A percentile compares a stretch with the other conserved stretches of the same genome.
These are phyloP conservation scores for Drosophila fuyamai DNA, from an alignment of 1,140 invertebrate genomes.

Conservation along the genomic window DNA sequence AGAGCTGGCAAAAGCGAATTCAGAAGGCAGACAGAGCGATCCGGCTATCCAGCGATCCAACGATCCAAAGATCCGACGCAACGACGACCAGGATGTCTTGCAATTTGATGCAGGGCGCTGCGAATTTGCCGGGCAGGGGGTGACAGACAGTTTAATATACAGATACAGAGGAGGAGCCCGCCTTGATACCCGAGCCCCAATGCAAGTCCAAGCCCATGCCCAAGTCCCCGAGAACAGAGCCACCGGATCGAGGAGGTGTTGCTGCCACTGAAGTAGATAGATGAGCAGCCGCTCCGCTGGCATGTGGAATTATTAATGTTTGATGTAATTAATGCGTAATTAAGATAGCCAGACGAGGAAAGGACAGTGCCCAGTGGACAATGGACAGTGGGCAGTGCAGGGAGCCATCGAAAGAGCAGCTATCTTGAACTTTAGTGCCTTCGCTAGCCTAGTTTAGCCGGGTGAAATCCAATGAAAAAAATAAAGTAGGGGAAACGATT, in stretches of 20 bases:
- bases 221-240: constrained; percentile 3
- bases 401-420: background rate
- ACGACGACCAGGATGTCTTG: constrained; percentile 45
- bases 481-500: constrained; percentile 30
- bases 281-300: constrained; percentile 53
- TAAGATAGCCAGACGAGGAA: constrained; percentile 66
- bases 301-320: constrained; percentile 75
- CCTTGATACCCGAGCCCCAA: constrained; percentile 23
- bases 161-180: constrained; percentile 16
- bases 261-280: constrained; percentile 73
- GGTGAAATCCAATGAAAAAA: constrained; percentile 5
- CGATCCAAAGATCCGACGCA: constrained; percentile 37
- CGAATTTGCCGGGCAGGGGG: constrained; percentile 14
- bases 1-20: constrained; percentile 13
- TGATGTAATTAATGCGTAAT: constrained; percentile 81
- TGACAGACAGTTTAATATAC: constrained; percentile 57
- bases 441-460: constrained; percentile 34
- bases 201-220: background rate
- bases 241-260: constrained; percentile 63
- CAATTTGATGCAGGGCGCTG: constrained; percentile 51
- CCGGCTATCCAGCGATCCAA: constrained; percentile 41
- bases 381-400: background rate
- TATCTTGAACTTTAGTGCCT: constrained; percentile 4
- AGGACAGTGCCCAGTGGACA: constrained; percentile 15
- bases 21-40: constrained; percentile 27